Conservation (phyloP, 2,888 invertebrate species). For the Dendrolimus houi region DNA sequence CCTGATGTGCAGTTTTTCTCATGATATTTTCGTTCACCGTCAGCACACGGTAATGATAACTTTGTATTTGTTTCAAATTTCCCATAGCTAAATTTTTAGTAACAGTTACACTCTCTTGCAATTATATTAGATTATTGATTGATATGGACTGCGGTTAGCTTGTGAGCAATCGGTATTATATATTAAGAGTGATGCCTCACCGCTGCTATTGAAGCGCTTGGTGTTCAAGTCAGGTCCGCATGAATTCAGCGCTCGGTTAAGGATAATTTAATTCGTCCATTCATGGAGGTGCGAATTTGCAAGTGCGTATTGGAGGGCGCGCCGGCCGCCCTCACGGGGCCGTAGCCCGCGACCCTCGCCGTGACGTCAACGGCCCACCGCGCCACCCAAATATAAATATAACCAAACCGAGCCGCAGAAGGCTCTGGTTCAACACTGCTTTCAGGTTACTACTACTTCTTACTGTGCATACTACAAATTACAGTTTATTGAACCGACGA, state of each 20-base stretch:
- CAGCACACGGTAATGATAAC: too few relatives aligned
- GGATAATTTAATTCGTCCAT: constrained; percentile 68
- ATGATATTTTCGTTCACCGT: too few relatives aligned
- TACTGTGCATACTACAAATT: constrained; percentile 21
- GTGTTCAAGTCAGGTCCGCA: constrained; percentile 46
- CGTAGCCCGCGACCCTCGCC: constrained; percentile 31
- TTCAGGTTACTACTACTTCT: constrained; percentile 25
- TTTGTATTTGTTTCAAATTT: too few relatives aligned
- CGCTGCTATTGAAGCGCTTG: constrained; percentile 17
- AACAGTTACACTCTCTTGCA: too few relatives aligned
- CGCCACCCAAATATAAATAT: constrained; percentile 69
- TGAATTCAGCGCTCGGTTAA: constrained; percentile 45
- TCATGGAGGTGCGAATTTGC: constrained; percentile 72
- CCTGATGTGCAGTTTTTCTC: too few relatives aligned
- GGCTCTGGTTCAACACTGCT: background rate
- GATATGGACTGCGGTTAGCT: background rate
- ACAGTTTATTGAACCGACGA: background rate
- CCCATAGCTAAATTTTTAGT: too few relatives aligned
- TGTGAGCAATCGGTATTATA: background rate
- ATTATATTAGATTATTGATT: background rate
- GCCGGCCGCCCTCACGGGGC: constrained; percentile 30
- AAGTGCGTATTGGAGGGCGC: constrained; percentile 69
- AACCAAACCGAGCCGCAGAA: constrained; percentile 36
- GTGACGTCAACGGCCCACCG: constrained; percentile 69
- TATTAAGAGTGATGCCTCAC: background rate